A percentile compares a stretch with the other conserved stretches of the same genome.
phyloP scores from a whole-genome alignment of 2,797 vertebrate species.

The Pagetopsis macropterus region DNA sequence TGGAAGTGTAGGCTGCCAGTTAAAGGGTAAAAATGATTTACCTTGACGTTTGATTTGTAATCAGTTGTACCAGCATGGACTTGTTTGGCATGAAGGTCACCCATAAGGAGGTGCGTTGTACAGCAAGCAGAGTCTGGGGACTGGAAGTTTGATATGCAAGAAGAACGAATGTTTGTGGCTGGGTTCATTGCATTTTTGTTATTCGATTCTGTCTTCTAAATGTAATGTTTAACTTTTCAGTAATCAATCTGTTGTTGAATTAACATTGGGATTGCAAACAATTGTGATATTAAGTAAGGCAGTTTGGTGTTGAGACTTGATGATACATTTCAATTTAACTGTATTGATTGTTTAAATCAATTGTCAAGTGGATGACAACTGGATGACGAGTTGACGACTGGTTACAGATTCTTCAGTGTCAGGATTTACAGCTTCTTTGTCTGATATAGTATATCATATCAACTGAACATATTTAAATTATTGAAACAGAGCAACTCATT shows the following conservation, averaged over 20 bases:
- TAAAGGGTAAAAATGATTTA: neutral
- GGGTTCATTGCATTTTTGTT: neutral
- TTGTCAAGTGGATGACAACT: neutral
- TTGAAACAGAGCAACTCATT: too few species aligned
- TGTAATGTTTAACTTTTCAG: neutral
- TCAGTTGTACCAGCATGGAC: constrained; percentile 30
- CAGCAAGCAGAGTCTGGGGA: constrained; percentile 22
- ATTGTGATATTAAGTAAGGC: neutral
- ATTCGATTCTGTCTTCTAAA: neutral
- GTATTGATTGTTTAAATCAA: neutral
- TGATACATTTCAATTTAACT: neutral
- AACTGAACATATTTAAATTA: too few species aligned
- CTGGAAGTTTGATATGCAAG: constrained; percentile 14
- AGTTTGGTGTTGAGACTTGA: neutral
- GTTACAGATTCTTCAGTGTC: neutral
- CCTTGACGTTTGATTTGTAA: constrained; percentile 30
- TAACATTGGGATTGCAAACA: neutral
- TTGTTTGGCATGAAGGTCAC: constrained; percentile 56
- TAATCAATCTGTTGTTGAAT: neutral
- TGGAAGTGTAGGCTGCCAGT: neutral
- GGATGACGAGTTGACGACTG: neutral
- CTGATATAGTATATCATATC: too few species aligned
- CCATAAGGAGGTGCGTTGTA: constrained; percentile 33
- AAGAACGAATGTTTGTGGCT: neutral
- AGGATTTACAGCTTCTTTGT: neutral